Evolutionary conservation across 2,888 invertebrate genomes (phyloP).

Genomic region (Meta bourneti): DNA sequence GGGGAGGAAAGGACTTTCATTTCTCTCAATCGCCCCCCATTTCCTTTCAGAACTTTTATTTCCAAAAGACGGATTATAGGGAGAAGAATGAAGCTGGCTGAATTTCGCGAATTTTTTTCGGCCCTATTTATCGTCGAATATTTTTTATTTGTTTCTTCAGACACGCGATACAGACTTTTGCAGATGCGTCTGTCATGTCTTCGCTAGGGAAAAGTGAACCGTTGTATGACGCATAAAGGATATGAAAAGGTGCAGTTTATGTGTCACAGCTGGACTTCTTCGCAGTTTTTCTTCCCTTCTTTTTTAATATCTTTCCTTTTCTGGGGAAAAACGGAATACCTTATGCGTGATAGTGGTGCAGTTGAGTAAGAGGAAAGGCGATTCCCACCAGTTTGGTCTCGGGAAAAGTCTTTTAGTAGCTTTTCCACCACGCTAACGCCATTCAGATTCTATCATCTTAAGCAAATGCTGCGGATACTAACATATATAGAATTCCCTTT

Average conservation of each 20-base stretch:
- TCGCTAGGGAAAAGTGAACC: conserved; percentile 41
- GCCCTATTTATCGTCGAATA: neutral
- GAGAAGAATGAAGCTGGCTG: conserved; percentile 19
- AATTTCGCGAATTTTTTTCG: conserved; percentile 8
- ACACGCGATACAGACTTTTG: conserved; percentile 36
- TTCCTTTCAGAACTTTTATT: conserved; percentile 52
- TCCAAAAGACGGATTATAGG: conserved; percentile 51
- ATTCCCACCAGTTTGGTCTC: no score
- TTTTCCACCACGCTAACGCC: no score
- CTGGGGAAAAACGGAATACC: neutral
- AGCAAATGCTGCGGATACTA: no score
- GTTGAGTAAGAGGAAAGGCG: no score
- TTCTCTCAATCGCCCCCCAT: conserved; percentile 40
- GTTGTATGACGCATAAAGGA: conserved; percentile 42
- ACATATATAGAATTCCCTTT: no score
- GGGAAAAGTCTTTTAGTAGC: no score
- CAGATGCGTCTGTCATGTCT: conserved; percentile 59
- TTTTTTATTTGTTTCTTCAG: conserved; percentile 27
- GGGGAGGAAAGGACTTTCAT: conserved; percentile 4
- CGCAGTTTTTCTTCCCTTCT: conserved; percentile 19
- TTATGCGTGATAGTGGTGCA: neutral
- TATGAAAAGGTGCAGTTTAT: conserved; percentile 59
- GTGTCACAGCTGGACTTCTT: conserved; percentile 58
- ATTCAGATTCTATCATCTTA: no score
- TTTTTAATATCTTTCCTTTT: conserved; percentile 31